A percentile compares a stretch with the other conserved stretches of the same genome.
phyloP scores from a whole-genome alignment of 1,140 invertebrate species.

The Drosophila repleta region DNA sequence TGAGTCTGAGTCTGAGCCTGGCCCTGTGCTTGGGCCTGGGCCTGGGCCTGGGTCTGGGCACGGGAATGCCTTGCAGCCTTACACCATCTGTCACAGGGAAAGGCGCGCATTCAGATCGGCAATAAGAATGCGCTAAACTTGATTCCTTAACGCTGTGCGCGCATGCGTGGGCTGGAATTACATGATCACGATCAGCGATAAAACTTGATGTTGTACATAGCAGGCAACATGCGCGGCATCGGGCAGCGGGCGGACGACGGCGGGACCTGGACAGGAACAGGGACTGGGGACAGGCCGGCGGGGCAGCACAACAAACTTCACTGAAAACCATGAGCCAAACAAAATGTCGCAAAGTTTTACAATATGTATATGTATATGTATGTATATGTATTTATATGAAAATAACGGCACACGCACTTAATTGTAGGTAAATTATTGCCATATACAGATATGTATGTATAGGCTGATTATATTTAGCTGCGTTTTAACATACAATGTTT shows the following conservation, averaged over 20 bases:
- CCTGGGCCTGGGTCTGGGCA: conserved; percentile 39
- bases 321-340: conserved; percentile 32
- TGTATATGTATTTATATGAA: too few species aligned
- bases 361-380: conserved; percentile 48
- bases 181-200: conserved; percentile 84
- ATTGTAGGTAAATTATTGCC: not conserved
- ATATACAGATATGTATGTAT: too few species aligned
- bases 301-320: conserved; percentile 33
- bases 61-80: conserved; percentile 70
- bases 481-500: not conserved
- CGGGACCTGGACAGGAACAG: conserved; percentile 15
- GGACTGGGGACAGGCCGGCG: conserved; percentile 16
- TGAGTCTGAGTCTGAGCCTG: conserved; percentile 9
- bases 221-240: conserved; percentile 50
- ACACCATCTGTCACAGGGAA: conserved; percentile 77
- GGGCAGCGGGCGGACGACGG: not conserved
- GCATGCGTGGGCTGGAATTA: conserved; percentile 83
- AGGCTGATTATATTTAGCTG: not conserved
- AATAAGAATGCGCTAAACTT: conserved; percentile 82
- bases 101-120: conserved; percentile 56
- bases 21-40: conserved; percentile 41
- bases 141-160: conserved; percentile 78
- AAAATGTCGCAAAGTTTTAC: conserved; percentile 75
- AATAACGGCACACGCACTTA: conserved; percentile 14
- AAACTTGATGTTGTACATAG: conserved; percentile 83